Percentiles rank a stretch among this genome's conserved stretches.
These are phyloP conservation scores for Porites australiensis DNA, from an alignment of 64 coral and sea anemone species.

Conservation along the genomic window DNA sequence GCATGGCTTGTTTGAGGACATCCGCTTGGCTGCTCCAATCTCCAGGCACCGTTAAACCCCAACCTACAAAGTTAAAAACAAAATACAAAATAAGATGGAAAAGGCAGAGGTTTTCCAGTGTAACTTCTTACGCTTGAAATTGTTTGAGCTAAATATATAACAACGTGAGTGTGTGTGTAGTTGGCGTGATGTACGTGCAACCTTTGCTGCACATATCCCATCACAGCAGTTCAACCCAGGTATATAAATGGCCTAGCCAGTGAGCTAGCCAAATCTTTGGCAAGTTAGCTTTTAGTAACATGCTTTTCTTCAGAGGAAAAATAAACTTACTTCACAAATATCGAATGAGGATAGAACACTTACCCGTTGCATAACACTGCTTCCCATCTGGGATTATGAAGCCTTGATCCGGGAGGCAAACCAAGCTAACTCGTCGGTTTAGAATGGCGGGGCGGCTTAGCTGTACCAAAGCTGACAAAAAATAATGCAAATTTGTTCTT, in stretches of 20 bases:
- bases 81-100: not conserved
- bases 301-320: no score
- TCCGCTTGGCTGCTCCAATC: constrained; percentile 82
- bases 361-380: constrained; percentile 70
- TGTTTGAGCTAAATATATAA: no score
- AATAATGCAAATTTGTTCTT: not conserved
- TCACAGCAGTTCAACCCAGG: no score
- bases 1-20: constrained; percentile 71
- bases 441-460: constrained; percentile 62
- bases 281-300: no score
- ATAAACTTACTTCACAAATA: no score
- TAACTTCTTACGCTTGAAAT: no score
- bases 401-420: constrained; percentile 67
- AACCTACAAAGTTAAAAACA: constrained; percentile 35
- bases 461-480: constrained; percentile 55
- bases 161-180: no score
- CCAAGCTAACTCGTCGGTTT: constrained; percentile 23
- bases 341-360: not conserved
- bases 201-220: no score
- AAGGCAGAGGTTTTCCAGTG: not conserved
- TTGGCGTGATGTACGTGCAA: no score
- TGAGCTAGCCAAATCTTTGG: no score
- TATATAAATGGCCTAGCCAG: no score
- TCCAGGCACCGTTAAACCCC: constrained; percentile 75
- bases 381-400: constrained; percentile 23